Conservation (phyloP, 2,797 vertebrate genomes). For the Dendrocincla fuliginosa region DNA sequence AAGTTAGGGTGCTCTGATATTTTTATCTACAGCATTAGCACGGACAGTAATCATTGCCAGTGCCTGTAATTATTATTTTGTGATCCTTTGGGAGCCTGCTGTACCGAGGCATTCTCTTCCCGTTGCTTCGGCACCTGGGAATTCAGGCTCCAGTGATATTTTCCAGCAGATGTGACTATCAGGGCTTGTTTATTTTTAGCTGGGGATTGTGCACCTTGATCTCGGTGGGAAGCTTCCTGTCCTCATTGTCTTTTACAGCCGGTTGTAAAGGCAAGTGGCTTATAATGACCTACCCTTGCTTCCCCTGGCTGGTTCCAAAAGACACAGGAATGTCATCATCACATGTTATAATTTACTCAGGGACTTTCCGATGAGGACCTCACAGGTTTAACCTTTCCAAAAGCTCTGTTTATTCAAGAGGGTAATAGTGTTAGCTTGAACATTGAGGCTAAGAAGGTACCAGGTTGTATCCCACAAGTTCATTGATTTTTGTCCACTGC, state of each 20-base stretch:
- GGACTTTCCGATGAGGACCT: constrained; percentile 71
- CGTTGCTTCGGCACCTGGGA: constrained; percentile 65
- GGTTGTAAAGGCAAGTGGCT: constrained; percentile 74
- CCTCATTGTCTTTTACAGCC: constrained; percentile 74
- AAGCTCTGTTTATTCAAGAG: constrained; percentile 62
- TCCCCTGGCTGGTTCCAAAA: constrained; percentile 64
- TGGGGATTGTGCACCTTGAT: constrained; percentile 71
- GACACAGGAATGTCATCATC: constrained; percentile 73
- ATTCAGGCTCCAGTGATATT: constrained; percentile 62
- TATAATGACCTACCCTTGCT: constrained; percentile 69
- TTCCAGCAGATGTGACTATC: constrained; percentile 70
- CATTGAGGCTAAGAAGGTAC: background rate
- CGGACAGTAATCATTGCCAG: background rate
- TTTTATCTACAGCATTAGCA: background rate
- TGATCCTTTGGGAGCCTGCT: background rate
- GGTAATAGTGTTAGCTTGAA: background rate
- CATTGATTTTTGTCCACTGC: background rate
- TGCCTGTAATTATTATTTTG: constrained; percentile 31
- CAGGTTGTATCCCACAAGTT: background rate
- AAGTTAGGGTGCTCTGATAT: rapidly evolving
- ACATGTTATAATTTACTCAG: constrained; percentile 68
- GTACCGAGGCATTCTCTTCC: constrained; percentile 48
- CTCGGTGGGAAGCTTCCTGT: constrained; percentile 77
- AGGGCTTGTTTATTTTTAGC: constrained; percentile 71
- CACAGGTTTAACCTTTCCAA: constrained; percentile 71